Percentiles rank a stretch among this genome's conserved stretches.
Conservation (phyloP, 1,140 invertebrate species). For the Ruditapes philippinarum region DNA sequence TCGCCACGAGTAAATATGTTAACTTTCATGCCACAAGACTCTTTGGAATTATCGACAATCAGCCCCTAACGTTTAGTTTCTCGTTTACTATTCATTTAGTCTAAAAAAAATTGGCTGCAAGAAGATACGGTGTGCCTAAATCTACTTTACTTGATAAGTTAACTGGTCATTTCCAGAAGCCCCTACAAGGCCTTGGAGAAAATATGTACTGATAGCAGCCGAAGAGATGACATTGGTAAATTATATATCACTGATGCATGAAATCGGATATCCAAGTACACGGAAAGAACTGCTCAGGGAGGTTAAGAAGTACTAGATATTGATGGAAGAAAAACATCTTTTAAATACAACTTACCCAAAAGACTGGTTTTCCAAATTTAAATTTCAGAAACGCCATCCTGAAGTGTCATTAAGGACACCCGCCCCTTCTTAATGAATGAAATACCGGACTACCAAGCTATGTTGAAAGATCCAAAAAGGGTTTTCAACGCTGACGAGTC, state of each 20-base stretch:
- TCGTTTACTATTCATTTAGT: too few relatives aligned
- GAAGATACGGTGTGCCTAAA: too few relatives aligned
- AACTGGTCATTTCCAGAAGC: not conserved
- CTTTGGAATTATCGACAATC: too few relatives aligned
- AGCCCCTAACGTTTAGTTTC: too few relatives aligned
- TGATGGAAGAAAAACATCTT: not conserved
- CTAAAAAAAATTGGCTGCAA: too few relatives aligned
- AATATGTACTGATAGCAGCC: not conserved
- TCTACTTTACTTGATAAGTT: not conserved
- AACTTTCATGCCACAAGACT: too few relatives aligned
- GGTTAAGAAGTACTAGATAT: conserved; percentile 38
- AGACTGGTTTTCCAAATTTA: not conserved
- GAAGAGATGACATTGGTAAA: conserved; percentile 6
- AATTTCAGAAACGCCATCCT: not conserved
- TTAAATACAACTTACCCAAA: not conserved
- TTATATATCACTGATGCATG: not conserved
- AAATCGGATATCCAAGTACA: conserved; percentile 1
- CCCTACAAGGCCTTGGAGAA: not conserved
- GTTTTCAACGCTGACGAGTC: conserved; percentile 13
- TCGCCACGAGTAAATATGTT: too few relatives aligned
- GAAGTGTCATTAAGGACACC: conserved; percentile 7
- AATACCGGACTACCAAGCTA: not conserved
- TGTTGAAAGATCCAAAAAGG: not conserved
- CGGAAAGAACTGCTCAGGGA: not conserved
- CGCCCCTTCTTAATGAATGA: not conserved